Evolutionary conservation across 2,797 vertebrate genomes (phyloP).

Genomic region (Holocentrus rufus): DNA sequence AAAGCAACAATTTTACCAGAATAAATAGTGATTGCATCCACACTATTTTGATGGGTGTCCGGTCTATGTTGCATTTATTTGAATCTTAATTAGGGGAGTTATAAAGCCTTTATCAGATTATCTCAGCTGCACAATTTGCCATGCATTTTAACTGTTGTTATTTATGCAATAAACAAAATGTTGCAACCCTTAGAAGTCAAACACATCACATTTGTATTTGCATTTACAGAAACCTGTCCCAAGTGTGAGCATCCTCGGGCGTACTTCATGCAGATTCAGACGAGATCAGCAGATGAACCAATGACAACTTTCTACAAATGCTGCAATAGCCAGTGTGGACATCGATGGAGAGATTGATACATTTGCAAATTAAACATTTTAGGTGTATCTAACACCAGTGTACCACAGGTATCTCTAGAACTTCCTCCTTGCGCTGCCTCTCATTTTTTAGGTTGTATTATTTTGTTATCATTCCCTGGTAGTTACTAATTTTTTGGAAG

Average conservation of each 20-base stretch:
- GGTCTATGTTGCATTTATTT: neutral
- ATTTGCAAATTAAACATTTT: conserved; percentile 6
- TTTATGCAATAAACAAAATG: neutral
- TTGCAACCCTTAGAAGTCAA: neutral
- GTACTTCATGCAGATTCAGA: conserved; percentile 99
- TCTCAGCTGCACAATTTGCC: too few species aligned
- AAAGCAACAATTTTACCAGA: too few species aligned
- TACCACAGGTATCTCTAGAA: neutral
- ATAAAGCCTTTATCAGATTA: neutral
- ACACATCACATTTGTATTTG: conserved; percentile 13
- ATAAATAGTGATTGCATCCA: neutral
- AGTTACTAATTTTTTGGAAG: neutral
- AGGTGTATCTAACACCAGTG: neutral
- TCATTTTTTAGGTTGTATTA: neutral
- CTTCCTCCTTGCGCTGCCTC: neutral
- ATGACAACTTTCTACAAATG: conserved; percentile 99
- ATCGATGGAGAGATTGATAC: conserved; percentile 93
- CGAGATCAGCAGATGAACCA: conserved; percentile 96
- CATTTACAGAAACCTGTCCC: conserved; percentile 89
- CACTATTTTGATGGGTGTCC: neutral
- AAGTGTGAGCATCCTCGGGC: conserved; percentile 95
- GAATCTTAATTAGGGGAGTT: neutral
- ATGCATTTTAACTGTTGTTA: too few species aligned
- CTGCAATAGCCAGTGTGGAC: conserved; percentile 90
- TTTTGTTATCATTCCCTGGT: neutral